A percentile compares a stretch with the other conserved stretches of the same genome.
These are phyloP conservation scores for Elephantulus edwardii DNA, from an alignment of 2,113 vertebrate species.

Conservation along the genomic window DNA sequence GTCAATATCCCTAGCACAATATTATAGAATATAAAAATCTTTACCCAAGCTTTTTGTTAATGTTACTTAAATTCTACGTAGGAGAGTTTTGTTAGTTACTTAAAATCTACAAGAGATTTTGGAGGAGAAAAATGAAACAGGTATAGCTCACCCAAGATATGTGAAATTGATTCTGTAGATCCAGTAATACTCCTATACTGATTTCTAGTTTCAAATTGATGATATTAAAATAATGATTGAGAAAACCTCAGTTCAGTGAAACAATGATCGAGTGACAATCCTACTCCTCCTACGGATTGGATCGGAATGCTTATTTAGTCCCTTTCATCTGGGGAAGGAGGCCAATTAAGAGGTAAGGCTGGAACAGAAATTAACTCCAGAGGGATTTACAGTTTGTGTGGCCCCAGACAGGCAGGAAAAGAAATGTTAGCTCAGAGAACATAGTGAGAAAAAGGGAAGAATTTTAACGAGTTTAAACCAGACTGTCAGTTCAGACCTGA, in stretches of 20 bases:
- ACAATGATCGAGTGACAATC: not conserved
- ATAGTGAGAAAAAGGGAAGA: not conserved
- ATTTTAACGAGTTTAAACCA: not conserved
- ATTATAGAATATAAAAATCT: not conserved
- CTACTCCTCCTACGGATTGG: not conserved
- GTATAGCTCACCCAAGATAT: not conserved
- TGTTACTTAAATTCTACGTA: not conserved
- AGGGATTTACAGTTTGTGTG: not conserved
- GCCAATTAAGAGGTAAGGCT: not conserved
- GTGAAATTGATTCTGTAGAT: not conserved
- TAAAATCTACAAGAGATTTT: not conserved
- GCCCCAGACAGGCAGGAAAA: not conserved
- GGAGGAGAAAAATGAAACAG: not conserved
- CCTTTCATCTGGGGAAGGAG: not conserved
- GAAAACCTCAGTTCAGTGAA: not conserved
- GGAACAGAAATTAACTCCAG: not conserved
- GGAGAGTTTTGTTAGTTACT: not conserved
- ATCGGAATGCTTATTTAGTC: not conserved
- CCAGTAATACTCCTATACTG: not conserved
- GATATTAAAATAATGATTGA: slow-evolving; percentile 1
- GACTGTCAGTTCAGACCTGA: not conserved
- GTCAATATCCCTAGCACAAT: not conserved
- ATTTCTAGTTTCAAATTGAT: not conserved
- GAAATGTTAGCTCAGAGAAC: not conserved
- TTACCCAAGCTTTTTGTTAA: not conserved